Evolutionary conservation across 2,113 vertebrate species (phyloP).

Genomic region (Triplophysa rosa): DNA sequence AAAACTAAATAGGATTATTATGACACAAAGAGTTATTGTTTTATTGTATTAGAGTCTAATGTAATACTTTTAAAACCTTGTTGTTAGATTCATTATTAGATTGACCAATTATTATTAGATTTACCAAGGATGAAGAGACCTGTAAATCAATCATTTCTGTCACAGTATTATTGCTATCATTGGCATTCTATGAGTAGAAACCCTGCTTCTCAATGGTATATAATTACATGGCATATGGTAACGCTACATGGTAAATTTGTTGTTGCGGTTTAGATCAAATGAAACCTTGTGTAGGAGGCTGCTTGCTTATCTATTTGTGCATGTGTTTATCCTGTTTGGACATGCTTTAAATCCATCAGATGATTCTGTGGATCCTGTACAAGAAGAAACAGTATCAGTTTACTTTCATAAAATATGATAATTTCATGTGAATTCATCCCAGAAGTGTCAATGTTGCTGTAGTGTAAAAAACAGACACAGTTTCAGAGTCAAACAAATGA

Average conservation of each 20-base stretch:
- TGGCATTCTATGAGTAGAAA: background rate
- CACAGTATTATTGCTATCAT: background rate
- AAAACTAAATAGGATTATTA: background rate
- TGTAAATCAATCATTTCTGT: background rate
- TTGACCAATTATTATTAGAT: background rate
- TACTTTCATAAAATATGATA: background rate
- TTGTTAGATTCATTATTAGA: background rate
- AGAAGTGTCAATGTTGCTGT: background rate
- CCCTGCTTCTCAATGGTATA: too few relatives aligned
- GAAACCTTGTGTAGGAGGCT: background rate
- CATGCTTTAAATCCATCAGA: background rate
- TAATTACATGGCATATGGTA: background rate
- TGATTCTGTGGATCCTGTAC: background rate
- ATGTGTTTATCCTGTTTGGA: background rate
- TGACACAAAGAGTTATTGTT: background rate
- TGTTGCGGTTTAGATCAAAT: background rate
- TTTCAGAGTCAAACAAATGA: slow-evolving; percentile 35
- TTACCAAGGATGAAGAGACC: background rate
- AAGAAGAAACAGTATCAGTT: background rate
- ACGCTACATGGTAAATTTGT: background rate
- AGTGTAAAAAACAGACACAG: background rate
- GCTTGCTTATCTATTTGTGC: background rate
- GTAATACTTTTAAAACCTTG: too few relatives aligned
- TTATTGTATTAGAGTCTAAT: too few relatives aligned
- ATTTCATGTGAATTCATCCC: background rate